A percentile compares a stretch with the other conserved stretches of the same genome.
Conservation (phyloP, 2,113 vertebrate species). For the Brachirus orientalis region DNA sequence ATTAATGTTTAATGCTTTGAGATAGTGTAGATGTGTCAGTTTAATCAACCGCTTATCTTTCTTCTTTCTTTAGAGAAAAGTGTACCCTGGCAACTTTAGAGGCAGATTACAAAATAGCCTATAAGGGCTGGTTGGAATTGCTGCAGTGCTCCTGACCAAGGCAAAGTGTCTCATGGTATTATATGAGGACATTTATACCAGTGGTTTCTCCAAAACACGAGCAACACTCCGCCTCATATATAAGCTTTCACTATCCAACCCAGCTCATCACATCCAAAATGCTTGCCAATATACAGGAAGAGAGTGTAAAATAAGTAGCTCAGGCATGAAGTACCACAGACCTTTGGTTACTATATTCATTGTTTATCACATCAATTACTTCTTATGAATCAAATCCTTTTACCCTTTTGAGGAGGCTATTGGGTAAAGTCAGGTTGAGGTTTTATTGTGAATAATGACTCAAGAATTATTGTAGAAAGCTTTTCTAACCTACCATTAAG, state of each 20-base stretch:
- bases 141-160: conserved; percentile 34
- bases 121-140: conserved; percentile 36
- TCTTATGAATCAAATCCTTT: conserved; percentile 37
- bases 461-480: too few species aligned
- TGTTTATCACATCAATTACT: conserved; percentile 52
- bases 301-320: conserved; percentile 31
- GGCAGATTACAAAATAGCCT: conserved; percentile 37
- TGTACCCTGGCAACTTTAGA: too few species aligned
- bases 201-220: conserved; percentile 18
- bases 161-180: conserved; percentile 44
- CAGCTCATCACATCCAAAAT: not conserved
- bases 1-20: too few species aligned
- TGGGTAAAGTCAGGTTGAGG: conserved; percentile 35
- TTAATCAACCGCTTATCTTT: conserved; percentile 31
- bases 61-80: conserved; percentile 28
- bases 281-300: conserved; percentile 38
- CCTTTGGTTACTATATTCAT: conserved; percentile 30
- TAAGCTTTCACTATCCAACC: too few species aligned
- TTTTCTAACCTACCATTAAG: conserved; percentile 14
- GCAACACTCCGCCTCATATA: conserved; percentile 53
- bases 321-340: conserved; percentile 35
- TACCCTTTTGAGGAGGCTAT: conserved; percentile 6
- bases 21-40: not conserved
- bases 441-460: conserved; percentile 38
- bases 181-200: conserved; percentile 52